A percentile compares a stretch with the other conserved stretches of the same genome.
Evolutionary conservation across 2,797 vertebrate genomes (phyloP).

Genomic region (Smutsia temminckii): DNA sequence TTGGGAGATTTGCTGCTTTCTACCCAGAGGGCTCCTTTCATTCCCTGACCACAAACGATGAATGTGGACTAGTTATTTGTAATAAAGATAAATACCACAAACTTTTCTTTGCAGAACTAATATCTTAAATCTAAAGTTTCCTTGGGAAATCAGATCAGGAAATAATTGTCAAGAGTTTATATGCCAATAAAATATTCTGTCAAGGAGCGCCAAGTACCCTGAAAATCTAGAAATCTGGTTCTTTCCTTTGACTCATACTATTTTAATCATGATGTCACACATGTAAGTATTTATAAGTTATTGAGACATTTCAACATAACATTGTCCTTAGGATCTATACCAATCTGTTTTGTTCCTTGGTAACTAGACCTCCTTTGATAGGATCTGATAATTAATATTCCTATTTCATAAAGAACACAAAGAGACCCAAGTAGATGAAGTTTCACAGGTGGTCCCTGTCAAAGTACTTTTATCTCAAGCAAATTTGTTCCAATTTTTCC

Average conservation of each 20-base stretch:
- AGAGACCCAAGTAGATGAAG: neutral
- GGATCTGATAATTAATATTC: neutral
- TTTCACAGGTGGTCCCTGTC: neutral
- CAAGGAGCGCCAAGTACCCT: neutral
- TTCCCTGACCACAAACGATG: conserved; percentile 31
- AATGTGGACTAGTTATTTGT: neutral
- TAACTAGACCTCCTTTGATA: neutral
- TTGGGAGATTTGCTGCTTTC: neutral
- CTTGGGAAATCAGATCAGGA: conserved; percentile 28
- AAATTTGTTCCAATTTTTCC: neutral
- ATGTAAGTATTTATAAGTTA: neutral
- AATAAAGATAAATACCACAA: conserved; percentile 8
- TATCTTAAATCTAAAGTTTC: conserved; percentile 20
- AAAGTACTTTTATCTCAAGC: neutral
- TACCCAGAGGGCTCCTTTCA: neutral
- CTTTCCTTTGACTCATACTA: neutral
- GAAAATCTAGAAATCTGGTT: neutral
- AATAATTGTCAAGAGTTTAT: conserved; percentile 32
- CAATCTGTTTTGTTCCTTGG: conserved; percentile 12
- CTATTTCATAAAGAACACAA: neutral
- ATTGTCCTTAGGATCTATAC: neutral
- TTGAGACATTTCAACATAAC: conserved; percentile 25
- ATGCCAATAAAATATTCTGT: neutral
- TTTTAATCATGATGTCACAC: neutral
- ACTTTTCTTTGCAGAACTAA: conserved; percentile 10